Evolutionary conservation across 2,888 invertebrate species (phyloP), one percentile per base, ranked within the genome.

Genomic region (Toxonevra muliebris): DNA sequence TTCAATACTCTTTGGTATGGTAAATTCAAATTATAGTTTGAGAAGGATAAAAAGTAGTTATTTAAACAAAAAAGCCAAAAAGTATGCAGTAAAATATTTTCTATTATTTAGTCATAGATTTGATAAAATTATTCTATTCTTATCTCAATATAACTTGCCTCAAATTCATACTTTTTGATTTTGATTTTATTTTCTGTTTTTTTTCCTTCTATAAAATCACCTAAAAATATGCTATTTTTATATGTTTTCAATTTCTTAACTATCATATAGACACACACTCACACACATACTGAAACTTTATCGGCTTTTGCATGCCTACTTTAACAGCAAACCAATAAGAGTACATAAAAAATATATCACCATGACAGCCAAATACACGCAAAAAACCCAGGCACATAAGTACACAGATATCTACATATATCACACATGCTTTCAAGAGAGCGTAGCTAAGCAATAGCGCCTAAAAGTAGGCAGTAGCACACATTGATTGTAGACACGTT

Each of bases 401-500:
- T 58, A 65, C 50, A 1, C 43, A 42, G 43, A 8, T n/a, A 42
- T 20, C 15, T 43, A 62, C 20, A 12, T 48, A 30, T 10, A n/a
- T 15, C 40, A 12, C 41, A 15, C 15, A 11, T 4, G 13, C n/a
- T n/a, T 61, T 53, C n/a, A 5, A 19, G 7, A 42, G 19, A 19
- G 43, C 19, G 15, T 57, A 57, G 45, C 10, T 55, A 55, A 9
- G 41, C 64, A 55, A 15, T 54, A 20, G 41, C 30, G 41, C 12
- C 11, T 30, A 41, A 15, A 48, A 48, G 15, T 48, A 10, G 73
- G 76, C 20, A 17, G 17, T 65, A 17, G 59, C 77, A 72, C 73
- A 73, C 78, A 76, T 79, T 79, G 79, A 79, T 79, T 79, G 79
- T 78, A 72, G 74, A 79, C 79, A 79, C 79, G 79, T 79, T 79